Evolutionary conservation across 2,113 vertebrate genomes (phyloP).

Genomic region (Scatophagus argus): DNA sequence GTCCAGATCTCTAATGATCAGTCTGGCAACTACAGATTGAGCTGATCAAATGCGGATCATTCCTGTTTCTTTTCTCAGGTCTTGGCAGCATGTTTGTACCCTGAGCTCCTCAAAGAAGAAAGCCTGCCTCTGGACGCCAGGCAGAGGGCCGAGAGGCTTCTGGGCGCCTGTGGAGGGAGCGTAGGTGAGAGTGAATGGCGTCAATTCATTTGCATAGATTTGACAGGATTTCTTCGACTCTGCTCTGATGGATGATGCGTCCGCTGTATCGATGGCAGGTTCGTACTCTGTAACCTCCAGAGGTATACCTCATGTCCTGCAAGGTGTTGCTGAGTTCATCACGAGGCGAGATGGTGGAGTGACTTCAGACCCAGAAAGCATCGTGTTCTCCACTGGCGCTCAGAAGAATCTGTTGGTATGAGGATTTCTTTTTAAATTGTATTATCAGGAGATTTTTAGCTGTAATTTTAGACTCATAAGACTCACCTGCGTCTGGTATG

Average conservation of each 20-base stretch:
- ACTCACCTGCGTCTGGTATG: no score
- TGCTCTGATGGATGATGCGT: background rate
- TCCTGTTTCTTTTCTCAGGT: slow-evolving; percentile 35
- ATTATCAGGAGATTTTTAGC: background rate
- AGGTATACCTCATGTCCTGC: slow-evolving; percentile 40
- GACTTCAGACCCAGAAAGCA: slow-evolving; percentile 45
- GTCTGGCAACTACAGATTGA: background rate
- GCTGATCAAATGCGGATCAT: background rate
- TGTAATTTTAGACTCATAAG: no score
- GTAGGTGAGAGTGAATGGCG: slow-evolving; percentile 41
- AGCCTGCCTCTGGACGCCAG: slow-evolving; percentile 58
- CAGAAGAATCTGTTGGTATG: slow-evolving; percentile 59
- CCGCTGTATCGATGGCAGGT: slow-evolving; percentile 41
- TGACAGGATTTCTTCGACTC: background rate
- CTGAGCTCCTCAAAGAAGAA: slow-evolving; percentile 45
- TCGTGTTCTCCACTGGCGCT: slow-evolving; percentile 62
- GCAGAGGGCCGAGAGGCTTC: slow-evolving; percentile 54
- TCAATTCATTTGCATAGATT: background rate
- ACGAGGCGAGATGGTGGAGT: slow-evolving; percentile 65
- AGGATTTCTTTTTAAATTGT: background rate
- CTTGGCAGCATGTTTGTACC: slow-evolving; percentile 63
- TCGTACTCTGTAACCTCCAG: slow-evolving; percentile 33
- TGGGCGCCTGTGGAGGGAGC: slow-evolving; percentile 62
- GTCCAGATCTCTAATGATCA: background rate
- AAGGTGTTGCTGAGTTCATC: slow-evolving; percentile 67